Evolutionary conservation across 2,888 invertebrate genomes (phyloP), one percentile per base, ranked within the genome.

Genomic region (Sarcophaga carnaria): DNA sequence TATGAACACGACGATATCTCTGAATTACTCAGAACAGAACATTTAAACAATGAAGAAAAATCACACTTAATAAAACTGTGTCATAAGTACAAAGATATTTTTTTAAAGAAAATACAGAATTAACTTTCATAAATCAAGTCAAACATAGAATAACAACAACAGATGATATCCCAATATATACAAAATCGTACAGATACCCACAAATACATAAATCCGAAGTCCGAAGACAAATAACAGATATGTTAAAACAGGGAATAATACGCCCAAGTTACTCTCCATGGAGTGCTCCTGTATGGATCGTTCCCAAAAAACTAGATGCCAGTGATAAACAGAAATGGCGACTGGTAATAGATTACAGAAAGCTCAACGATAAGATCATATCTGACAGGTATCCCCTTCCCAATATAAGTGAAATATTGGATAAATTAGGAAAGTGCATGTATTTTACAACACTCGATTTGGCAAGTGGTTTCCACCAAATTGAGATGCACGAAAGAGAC

Each of bases 391-490:
- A 27, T 25, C 27, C 27, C 27, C 27, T 27, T 27, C 27, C 27
- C 27, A 27, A 27, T 27, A 27, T 27, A 27, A 4, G 27, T 27
- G 4, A 27, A 27, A 27, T 27, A 27, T 27, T 27, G 4, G 27
- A 27, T 27, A 49, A 49, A 49, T 49, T 49, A 49, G 49, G 12
- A 12, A 10, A 49, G 49, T 49, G 49, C 54, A 89, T 90, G 86
- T 93, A 92, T 87, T 93, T 93, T 79, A 80, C 91, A 0, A 90
- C 89, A 17, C 45, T 90, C 0, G 91, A 91, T 80, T 67, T 91
- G 0, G 90, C 91, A 0, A 90, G 88, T 0, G 91, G 91, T 0
- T 92, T 91, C 71, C 90, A 91, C 59, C 91, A 92, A 76, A 91
- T 92, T 1, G 88, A 89, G 25, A 90, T 92, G 87, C 47, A 88